Percentiles rank a stretch among this genome's conserved stretches.
Evolutionary conservation across 1,140 invertebrate genomes (phyloP).

Genomic region (Brachionus angularis): DNA sequence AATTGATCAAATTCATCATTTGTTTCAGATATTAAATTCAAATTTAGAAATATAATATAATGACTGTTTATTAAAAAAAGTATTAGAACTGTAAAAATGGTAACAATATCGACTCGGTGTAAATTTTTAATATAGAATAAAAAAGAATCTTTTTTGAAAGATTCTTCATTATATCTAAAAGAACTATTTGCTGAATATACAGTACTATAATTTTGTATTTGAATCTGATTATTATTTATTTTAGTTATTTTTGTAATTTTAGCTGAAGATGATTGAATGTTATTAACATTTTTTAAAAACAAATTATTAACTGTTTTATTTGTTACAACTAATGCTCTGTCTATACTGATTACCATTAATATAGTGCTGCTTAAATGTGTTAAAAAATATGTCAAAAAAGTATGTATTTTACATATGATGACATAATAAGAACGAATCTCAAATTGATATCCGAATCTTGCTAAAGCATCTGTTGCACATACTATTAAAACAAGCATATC

Average conservation of each 20-base stretch:
- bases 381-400: conserved; percentile 39
- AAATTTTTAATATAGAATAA: neutral
- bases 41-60: neutral
- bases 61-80: conserved; percentile 6
- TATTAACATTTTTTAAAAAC: neutral
- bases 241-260: neutral
- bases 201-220: too few species aligned
- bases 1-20: too few species aligned
- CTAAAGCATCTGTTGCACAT: neutral
- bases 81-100: neutral
- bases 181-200: too few species aligned
- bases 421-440: conserved; percentile 15
- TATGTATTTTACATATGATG: conserved; percentile 31
- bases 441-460: conserved; percentile 3
- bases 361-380: conserved; percentile 32
- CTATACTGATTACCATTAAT: conserved; percentile 16
- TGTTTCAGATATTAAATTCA: conserved; percentile 1
- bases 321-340: conserved; percentile 19
- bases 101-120: neutral
- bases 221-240: too few species aligned
- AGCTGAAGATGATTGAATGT: neutral
- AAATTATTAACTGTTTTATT: neutral
- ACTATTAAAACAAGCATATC: conserved; percentile 19
- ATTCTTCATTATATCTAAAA: too few species aligned
- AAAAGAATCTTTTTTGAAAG: neutral